phyloP scores from a whole-genome alignment of 2,888 invertebrate species.

The Athetis lepigone region DNA sequence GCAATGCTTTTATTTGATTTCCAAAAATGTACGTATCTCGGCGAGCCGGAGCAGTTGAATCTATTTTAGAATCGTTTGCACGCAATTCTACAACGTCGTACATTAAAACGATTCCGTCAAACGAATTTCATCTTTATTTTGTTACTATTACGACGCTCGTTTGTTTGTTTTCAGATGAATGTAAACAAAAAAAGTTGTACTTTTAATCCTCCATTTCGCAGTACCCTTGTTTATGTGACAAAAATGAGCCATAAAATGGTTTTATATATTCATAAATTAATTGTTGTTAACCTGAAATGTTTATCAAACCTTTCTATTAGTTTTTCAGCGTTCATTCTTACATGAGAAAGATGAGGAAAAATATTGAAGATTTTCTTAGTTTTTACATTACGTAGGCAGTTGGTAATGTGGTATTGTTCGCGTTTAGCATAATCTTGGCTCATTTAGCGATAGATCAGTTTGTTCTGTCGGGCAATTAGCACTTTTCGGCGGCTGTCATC shows the following conservation, averaged over 20 bases:
- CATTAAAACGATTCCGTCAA: constrained; percentile 68
- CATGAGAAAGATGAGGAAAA: not conserved
- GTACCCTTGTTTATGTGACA: constrained; percentile 69
- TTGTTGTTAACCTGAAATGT: constrained; percentile 36
- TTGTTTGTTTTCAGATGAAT: constrained; percentile 58
- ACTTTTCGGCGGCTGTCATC: constrained; percentile 83
- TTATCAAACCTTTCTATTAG: constrained; percentile 23
- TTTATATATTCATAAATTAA: constrained; percentile 62
- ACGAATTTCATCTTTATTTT: constrained; percentile 77
- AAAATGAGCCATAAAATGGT: constrained; percentile 64
- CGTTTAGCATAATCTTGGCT: constrained; percentile 66
- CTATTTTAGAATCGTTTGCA: constrained; percentile 83
- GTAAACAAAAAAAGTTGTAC: constrained; percentile 64
- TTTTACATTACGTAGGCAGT: constrained; percentile 32
- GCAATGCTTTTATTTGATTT: constrained; percentile 86
- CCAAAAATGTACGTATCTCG: constrained; percentile 89
- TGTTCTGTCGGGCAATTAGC: constrained; percentile 79
- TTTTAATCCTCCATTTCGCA: constrained; percentile 64
- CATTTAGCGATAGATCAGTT: constrained; percentile 67
- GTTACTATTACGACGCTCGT: constrained; percentile 63
- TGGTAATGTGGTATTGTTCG: constrained; percentile 36
- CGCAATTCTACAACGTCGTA: constrained; percentile 81
- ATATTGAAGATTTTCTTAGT: not conserved
- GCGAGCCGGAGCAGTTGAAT: constrained; percentile 79
- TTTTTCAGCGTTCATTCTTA: constrained; percentile 8